These are phyloP conservation scores for Dicrostonyx torquatus DNA, from an alignment of 2,797 vertebrate species.

Conservation along the genomic window DNA sequence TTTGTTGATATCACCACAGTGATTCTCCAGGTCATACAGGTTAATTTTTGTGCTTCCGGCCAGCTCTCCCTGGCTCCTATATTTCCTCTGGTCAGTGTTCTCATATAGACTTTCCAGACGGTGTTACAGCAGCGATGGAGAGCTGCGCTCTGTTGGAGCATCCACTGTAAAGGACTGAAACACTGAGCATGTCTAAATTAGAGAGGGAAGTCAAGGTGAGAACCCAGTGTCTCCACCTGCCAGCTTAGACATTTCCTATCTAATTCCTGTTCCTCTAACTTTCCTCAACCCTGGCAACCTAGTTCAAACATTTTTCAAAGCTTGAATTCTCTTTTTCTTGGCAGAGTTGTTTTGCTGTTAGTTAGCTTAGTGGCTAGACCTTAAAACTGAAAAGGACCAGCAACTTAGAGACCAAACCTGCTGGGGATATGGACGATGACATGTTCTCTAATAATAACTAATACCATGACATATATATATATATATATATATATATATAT, in stretches of 20 bases:
- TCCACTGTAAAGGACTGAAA: conserved; percentile 33
- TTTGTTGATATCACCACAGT: neutral
- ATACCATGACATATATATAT: neutral
- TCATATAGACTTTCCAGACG: neutral
- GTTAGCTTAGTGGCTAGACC: neutral
- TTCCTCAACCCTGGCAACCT: neutral
- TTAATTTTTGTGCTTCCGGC: neutral
- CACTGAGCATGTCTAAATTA: neutral
- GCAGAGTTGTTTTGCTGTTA: conserved; percentile 14
- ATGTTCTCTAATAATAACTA: neutral
- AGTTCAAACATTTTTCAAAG: conserved; percentile 18
- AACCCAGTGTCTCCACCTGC: neutral
- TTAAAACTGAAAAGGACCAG: neutral
- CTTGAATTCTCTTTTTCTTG: conserved; percentile 32
- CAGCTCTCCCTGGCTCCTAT: neutral
- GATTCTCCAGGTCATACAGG: neutral
- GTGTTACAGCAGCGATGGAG: neutral
- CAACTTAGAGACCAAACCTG: neutral
- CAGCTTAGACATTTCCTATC: neutral
- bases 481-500: too few relatives aligned
- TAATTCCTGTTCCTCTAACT: neutral
- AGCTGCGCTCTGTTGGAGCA: neutral
- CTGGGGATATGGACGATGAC: neutral
- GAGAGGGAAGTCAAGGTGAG: conserved; percentile 4
- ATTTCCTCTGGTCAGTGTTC: neutral